Evolutionary conservation across 2,888 invertebrate genomes (phyloP), one percentile per base, ranked within the genome.

Genomic region (Cinara cedri): DNA sequence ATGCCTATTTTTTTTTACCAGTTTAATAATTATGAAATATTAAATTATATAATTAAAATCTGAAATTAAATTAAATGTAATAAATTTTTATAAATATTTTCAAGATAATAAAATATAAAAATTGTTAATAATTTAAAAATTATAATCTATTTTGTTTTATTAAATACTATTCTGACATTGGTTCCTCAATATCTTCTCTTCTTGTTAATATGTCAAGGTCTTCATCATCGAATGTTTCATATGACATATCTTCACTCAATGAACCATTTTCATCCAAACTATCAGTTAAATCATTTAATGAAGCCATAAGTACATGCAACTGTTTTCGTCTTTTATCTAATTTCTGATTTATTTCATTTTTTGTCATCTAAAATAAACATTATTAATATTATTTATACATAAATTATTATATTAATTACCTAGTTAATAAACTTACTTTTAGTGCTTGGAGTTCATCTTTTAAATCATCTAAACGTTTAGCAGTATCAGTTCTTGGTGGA

Each of bases 261-360:
- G 90, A 90, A 82, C 90, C 90, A 1, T 89, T 88, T 84, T 93
- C 93, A 82, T 94, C 93, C 49, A 96, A 85, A 85, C 94, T 90
- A 26, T 90, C 90, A 85, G 94, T 92, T 72, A 97, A 86, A 84
- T 95, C 93, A 85, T 94, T 93, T 83, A 96, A 93, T 19, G 95
- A 92, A 54, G 93, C 92, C 83, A 96, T 92, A 51, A 97, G 86
- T 11, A 97, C 93, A 85, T 94, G 92, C 84, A 97, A 96, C 85
- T 96, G 95, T 86, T 96, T 96, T 83, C 93, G 91, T 76, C 97
- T 88, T 84, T 93, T 88, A 82, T 94, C 92, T 82, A 97, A 87
- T 85, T 94, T 91, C 63, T 91, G 89, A 83, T 94, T 92, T 81
- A 95, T 86, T 82, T 90, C 90, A 55, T 91, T 89, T 83, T 91